Conservation (phyloP, 2,888 invertebrate genomes). For the Balanococcus diminutus region DNA sequence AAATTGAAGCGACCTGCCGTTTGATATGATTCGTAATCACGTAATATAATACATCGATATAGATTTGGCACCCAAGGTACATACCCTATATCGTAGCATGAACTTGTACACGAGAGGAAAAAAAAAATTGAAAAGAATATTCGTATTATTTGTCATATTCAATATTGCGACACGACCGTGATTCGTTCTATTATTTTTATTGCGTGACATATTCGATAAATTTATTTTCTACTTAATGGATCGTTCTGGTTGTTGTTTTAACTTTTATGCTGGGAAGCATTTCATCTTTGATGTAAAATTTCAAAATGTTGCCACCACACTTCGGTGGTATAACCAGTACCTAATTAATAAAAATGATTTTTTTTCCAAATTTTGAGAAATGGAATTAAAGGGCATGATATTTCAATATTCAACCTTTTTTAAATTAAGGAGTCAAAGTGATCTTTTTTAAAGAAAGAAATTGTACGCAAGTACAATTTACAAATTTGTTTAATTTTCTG, state of each 20-base stretch:
- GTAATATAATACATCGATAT: background rate
- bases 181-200: background rate
- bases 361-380: no score
- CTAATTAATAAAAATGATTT: no score
- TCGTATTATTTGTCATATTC: background rate
- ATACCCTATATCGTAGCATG: background rate
- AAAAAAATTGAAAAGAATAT: background rate
- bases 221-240: background rate
- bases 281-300: background rate
- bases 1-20: background rate
- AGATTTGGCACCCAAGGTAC: background rate
- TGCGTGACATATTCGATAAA: constrained; percentile 11
- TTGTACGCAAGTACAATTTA: no score
- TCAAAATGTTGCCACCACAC: no score
- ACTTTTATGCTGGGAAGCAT: background rate
- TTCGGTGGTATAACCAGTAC: no score
- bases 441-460: no score
- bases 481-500: no score
- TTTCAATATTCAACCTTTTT: no score
- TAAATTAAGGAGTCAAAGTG: no score
- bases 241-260: background rate
- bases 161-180: background rate
- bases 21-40: background rate
- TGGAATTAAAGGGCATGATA: no score
- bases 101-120: no score